Conservation (phyloP, 2,888 invertebrate genomes). For the Gonocerus acuteangulatus region DNA sequence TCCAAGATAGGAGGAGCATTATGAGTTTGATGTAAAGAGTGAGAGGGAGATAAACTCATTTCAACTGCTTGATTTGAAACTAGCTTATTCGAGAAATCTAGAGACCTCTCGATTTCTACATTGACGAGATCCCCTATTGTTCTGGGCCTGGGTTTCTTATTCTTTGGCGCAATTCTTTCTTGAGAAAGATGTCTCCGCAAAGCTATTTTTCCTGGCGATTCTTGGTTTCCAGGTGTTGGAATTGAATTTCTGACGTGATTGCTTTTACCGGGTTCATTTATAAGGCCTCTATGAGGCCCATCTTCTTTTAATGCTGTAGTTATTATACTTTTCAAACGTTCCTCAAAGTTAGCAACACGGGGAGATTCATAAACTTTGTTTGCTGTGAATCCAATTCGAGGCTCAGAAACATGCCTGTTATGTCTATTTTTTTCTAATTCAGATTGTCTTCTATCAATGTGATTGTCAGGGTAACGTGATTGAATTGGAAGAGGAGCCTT, state of each 20-base stretch:
- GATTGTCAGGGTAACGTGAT: constrained; percentile 15
- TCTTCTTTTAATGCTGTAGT: constrained; percentile 80
- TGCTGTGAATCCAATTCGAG: constrained; percentile 43
- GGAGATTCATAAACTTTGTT: constrained; percentile 65
- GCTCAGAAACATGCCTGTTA: not conserved
- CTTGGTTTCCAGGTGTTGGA: constrained; percentile 47
- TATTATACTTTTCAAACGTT: constrained; percentile 77
- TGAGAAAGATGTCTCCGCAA: constrained; percentile 77
- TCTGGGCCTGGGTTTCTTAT: constrained; percentile 48
- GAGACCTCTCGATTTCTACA: constrained; percentile 78
- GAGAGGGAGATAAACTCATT: constrained; percentile 61
- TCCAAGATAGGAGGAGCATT: constrained; percentile 47
- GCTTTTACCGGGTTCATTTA: not conserved
- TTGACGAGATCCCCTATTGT: constrained; percentile 83
- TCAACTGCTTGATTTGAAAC: constrained; percentile 81
- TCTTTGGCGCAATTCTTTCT: constrained; percentile 61
- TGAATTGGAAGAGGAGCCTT: not conserved
- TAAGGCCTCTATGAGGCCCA: constrained; percentile 51
- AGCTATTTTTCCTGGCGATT: constrained; percentile 80
- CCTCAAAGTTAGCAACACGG: constrained; percentile 78
- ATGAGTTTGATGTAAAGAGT: constrained; percentile 46
- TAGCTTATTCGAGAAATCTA: constrained; percentile 73
- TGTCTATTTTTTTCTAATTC: constrained; percentile 7
- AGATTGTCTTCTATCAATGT: constrained; percentile 6
- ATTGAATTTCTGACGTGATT: not conserved